Evolutionary conservation across 2,888 invertebrate genomes (phyloP).

Genomic region (Chaetogeoica ovagalla): DNA sequence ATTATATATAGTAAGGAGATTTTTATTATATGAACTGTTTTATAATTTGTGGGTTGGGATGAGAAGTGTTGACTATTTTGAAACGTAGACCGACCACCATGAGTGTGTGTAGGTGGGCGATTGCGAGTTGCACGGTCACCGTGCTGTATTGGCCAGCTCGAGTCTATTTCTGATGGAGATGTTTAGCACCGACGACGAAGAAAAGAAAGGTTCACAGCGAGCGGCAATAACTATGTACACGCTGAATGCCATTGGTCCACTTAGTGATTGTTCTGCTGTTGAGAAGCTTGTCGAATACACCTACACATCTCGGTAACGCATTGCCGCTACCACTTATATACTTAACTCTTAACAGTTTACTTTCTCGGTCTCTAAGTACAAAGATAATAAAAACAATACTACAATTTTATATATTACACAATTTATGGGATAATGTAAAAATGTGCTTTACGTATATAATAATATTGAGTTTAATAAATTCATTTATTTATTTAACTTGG

Average conservation of each 20-base stretch:
- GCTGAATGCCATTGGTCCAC: conserved; percentile 63
- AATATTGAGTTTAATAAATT: not conserved
- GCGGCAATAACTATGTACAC: conserved; percentile 66
- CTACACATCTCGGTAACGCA: conserved; percentile 71
- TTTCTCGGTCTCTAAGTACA: conserved; percentile 37
- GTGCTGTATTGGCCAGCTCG: conserved; percentile 77
- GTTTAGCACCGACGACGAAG: conserved; percentile 67
- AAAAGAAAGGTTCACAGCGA: conserved; percentile 59
- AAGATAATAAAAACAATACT: not conserved
- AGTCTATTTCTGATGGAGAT: conserved; percentile 77
- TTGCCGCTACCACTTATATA: conserved; percentile 38
- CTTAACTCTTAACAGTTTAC: conserved; percentile 26
- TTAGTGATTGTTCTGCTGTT: conserved; percentile 70
- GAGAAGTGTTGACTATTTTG: conserved; percentile 50
- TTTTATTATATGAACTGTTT: conserved; percentile 30
- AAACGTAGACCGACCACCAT: conserved; percentile 53
- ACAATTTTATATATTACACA: not conserved
- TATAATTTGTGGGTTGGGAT: conserved; percentile 48
- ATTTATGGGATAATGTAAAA: not conserved
- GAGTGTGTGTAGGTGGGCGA: conserved; percentile 65
- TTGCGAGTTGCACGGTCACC: conserved; percentile 75
- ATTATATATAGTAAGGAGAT: conserved; percentile 4
- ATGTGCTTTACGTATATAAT: not conserved
- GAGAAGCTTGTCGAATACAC: conserved; percentile 79
- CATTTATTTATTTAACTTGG: not conserved